Percentiles rank a stretch among this genome's conserved stretches.
Conservation (phyloP, 2,888 invertebrate species). For the Nomada fucata region DNA sequence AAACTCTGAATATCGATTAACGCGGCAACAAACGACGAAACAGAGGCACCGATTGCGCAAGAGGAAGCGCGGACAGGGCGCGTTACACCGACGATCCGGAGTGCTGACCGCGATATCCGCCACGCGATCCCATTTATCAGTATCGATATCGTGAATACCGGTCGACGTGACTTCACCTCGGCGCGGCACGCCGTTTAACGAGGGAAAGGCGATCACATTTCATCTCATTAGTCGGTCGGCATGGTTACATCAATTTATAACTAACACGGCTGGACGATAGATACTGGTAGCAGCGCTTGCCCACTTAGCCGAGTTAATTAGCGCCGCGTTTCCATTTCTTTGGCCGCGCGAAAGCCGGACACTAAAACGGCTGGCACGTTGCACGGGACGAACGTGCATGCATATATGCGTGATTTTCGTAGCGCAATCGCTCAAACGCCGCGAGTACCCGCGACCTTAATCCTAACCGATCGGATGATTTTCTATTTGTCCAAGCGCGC, state of each 20-base stretch:
- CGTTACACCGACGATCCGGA: constrained; percentile 41
- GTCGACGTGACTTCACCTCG: constrained; percentile 75
- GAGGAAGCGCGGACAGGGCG: constrained; percentile 33
- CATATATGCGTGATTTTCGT: constrained; percentile 48
- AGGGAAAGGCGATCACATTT: constrained; percentile 83
- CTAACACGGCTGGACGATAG: constrained; percentile 66
- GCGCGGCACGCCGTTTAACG: constrained; percentile 77
- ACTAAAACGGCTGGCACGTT: constrained; percentile 21
- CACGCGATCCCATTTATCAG: constrained; percentile 60
- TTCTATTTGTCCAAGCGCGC: constrained; percentile 1
- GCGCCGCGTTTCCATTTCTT: constrained; percentile 58
- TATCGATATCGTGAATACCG: constrained; percentile 56
- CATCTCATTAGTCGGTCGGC: constrained; percentile 80
- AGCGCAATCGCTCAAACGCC: constrained; percentile 27
- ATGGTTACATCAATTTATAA: constrained; percentile 82
- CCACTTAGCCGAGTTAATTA: constrained; percentile 63
- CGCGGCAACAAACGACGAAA: constrained; percentile 7
- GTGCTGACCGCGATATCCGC: constrained; percentile 37
- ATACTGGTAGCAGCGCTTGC: constrained; percentile 47
- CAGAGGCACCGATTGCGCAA: constrained; percentile 26
- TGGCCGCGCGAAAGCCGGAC: constrained; percentile 61
- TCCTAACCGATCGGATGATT: constrained; percentile 26
- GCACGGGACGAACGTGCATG: neutral
- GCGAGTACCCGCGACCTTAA: constrained; percentile 35
- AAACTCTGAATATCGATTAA: constrained; percentile 15